phyloP scores from a whole-genome alignment of 2,888 invertebrate genomes.

The Teinopalpus imperialis region DNA sequence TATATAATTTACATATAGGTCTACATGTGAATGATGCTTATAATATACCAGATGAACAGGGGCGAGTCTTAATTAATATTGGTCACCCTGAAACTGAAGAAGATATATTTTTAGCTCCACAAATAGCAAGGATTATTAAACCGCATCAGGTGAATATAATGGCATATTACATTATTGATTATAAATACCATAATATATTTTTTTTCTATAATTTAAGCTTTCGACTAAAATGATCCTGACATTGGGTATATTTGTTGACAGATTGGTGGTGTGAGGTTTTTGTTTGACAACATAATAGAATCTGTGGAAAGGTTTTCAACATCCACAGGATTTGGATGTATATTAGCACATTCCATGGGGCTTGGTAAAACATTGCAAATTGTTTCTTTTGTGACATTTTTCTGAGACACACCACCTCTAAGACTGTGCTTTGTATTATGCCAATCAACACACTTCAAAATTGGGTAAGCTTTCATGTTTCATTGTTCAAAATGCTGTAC shows the following conservation, averaged over 20 bases:
- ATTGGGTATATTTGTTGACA: constrained; percentile 49
- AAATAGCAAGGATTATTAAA: constrained; percentile 94
- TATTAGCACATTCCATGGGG: constrained; percentile 99
- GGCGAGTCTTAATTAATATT: constrained; percentile 95
- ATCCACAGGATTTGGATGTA: constrained; percentile 97
- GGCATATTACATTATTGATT: too few species aligned
- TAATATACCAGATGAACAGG: constrained; percentile 95
- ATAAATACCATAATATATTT: too few species aligned
- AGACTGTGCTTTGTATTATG: constrained; percentile 96
- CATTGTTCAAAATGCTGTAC: too few species aligned
- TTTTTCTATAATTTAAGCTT: too few species aligned
- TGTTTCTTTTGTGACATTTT: constrained; percentile 98
- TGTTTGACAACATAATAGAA: constrained; percentile 98
- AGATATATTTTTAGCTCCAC: constrained; percentile 95
- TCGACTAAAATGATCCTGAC: not conserved
- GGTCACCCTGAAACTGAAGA: constrained; percentile 95
- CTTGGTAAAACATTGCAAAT: constrained; percentile 99
- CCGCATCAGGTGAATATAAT: constrained; percentile 99
- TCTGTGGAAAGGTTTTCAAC: constrained; percentile 93
- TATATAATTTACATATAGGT: constrained; percentile 59
- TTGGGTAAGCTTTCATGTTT: constrained; percentile 83
- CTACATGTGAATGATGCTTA: constrained; percentile 96
- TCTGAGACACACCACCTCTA: constrained; percentile 92
- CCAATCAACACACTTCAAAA: constrained; percentile 99
- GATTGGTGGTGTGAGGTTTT: constrained; percentile 96